These are phyloP conservation scores for Pristionchus arcanus DNA, from an alignment of 2,888 invertebrate species.

Conservation along the genomic window DNA sequence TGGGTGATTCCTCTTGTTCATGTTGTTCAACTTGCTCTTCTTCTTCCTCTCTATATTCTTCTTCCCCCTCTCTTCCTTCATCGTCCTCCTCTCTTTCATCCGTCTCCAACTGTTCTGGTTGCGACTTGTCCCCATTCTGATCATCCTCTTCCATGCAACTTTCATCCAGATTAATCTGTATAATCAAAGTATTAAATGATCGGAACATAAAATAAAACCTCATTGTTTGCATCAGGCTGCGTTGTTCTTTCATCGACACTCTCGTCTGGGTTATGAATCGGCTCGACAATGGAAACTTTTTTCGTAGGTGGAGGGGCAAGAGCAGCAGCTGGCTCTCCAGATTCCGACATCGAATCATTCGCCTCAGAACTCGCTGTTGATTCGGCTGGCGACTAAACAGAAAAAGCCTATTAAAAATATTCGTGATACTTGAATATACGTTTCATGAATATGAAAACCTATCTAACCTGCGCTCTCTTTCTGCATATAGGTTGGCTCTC, in stretches of 20 bases:
- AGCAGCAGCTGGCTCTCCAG: background rate
- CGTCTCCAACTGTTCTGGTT: background rate
- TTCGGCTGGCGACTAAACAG: conserved; percentile 17
- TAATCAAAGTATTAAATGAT: background rate
- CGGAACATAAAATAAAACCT: background rate
- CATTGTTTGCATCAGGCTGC: background rate
- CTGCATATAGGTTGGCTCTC: background rate
- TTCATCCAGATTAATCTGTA: background rate
- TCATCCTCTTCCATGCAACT: conserved; percentile 26
- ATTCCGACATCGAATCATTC: background rate
- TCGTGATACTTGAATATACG: background rate
- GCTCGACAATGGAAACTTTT: conserved; percentile 5
- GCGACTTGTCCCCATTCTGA: conserved; percentile 23
- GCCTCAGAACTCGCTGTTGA: conserved; percentile 41
- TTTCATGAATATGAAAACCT: background rate
- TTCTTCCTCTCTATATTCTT: background rate
- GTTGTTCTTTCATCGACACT: background rate
- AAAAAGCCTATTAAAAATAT: background rate
- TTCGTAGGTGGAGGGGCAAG: background rate
- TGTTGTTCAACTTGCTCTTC: background rate
- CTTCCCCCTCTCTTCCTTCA: conserved; percentile 7
- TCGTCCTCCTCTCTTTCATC: conserved; percentile 13
- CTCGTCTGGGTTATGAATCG: conserved; percentile 9
- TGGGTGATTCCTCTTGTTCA: background rate
- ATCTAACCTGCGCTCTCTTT: conserved; percentile 7